Conservation (phyloP, 2,797 vertebrate species). For the Euphonia xanthogaster region DNA sequence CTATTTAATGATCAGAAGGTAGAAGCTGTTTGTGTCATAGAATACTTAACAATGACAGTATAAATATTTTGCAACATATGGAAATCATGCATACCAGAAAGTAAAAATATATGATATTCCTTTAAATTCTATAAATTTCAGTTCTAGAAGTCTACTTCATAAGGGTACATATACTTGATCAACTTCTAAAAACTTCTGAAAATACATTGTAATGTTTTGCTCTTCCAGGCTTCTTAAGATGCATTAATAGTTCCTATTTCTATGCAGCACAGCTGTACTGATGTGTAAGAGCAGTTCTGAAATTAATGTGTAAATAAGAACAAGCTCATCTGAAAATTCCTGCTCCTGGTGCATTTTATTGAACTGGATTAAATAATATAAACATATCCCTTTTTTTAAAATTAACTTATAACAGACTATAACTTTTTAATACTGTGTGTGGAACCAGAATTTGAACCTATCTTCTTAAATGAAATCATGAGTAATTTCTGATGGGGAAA, state of each 20-base stretch:
- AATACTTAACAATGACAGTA: not conserved
- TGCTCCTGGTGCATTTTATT: not conserved
- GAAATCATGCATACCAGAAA: not conserved
- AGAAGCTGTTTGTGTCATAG: not conserved
- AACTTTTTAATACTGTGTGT: not conserved
- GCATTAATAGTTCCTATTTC: not conserved
- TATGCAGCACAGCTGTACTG: not conserved
- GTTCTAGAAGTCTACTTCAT: not conserved
- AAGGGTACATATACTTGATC: rapidly evolving
- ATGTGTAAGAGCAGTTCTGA: not conserved
- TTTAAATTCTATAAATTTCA: not conserved
- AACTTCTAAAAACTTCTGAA: not conserved
- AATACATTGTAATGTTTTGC: not conserved
- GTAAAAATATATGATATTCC: not conserved
- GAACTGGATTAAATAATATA: not conserved
- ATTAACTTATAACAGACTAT: not conserved
- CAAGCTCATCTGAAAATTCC: not conserved
- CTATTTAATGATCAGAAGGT: not conserved
- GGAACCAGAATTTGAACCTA: not conserved
- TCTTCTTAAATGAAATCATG: not conserved
- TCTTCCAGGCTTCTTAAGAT: not conserved
- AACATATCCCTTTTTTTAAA: not conserved
- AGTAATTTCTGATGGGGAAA: not conserved
- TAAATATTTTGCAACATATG: not conserved
- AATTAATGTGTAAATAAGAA: not conserved